Percentiles rank a stretch among this genome's conserved stretches.
These are phyloP conservation scores for Brevimyrus niger DNA, from an alignment of 2,113 vertebrate genomes.

Conservation along the genomic window DNA sequence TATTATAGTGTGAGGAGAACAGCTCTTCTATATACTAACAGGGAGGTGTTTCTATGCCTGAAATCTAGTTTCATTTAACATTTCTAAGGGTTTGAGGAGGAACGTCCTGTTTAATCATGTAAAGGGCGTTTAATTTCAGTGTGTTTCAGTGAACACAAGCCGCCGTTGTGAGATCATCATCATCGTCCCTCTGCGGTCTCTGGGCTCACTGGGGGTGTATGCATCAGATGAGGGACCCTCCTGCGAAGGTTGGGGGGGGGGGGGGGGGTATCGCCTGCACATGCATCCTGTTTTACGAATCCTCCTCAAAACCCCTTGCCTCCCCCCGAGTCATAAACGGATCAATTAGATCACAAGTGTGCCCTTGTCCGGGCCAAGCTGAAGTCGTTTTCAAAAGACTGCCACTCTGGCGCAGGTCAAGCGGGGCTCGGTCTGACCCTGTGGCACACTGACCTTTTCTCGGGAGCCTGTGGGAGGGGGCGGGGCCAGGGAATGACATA, in stretches of 20 bases:
- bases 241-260: too few species aligned
- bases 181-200: not conserved
- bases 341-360: constrained; percentile 53
- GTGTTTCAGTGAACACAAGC: not conserved
- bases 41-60: not conserved
- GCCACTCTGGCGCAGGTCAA: constrained; percentile 64
- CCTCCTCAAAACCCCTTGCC: constrained; percentile 43
- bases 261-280: not conserved
- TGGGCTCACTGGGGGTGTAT: not conserved
- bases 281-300: constrained; percentile 45
- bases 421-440: constrained; percentile 52
- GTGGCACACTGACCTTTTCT: constrained; percentile 64
- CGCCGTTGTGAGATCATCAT: not conserved
- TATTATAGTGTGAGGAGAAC: constrained; percentile 37
- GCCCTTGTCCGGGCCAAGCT: constrained; percentile 55
- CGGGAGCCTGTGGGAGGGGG: constrained; percentile 47
- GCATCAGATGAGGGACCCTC: not conserved
- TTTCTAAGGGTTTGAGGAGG: constrained; percentile 23
- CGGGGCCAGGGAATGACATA: constrained; percentile 44
- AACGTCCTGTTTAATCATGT: not conserved
- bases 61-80: constrained; percentile 19
- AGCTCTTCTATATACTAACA: constrained; percentile 11
- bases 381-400: constrained; percentile 64
- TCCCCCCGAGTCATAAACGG: constrained; percentile 44
- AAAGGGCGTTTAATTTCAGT: not conserved